A percentile compares a stretch with the other conserved stretches of the same genome.
These are phyloP conservation scores for Nothura maculosa DNA, from an alignment of 2,797 vertebrate genomes.

Conservation along the genomic window DNA sequence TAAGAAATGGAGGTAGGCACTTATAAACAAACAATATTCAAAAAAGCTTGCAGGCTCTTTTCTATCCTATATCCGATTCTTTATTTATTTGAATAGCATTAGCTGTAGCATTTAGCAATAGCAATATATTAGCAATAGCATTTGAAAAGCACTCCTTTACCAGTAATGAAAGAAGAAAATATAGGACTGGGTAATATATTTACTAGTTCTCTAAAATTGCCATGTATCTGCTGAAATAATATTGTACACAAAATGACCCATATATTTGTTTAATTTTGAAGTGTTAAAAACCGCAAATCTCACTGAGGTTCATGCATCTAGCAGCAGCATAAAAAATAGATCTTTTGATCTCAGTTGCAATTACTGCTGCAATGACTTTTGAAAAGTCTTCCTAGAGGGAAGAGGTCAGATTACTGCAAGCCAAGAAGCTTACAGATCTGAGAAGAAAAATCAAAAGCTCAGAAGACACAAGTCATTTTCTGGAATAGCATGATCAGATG, in stretches of 20 bases:
- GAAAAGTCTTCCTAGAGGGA: background rate
- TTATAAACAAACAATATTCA: background rate
- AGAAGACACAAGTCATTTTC: rapidly evolving
- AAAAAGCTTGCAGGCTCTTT: background rate
- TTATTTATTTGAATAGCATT: background rate
- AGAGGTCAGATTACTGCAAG: rapidly evolving
- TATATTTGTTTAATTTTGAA: background rate
- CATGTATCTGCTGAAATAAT: rapidly evolving
- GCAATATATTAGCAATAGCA: too few species aligned
- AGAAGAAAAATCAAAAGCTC: background rate
- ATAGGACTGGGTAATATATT: background rate
- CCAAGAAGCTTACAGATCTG: rapidly evolving
- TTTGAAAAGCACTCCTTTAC: background rate
- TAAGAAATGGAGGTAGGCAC: background rate
- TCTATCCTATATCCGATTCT: background rate
- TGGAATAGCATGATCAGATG: rapidly evolving
- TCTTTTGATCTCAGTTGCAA: background rate
- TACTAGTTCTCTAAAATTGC: background rate
- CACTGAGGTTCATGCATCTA: background rate
- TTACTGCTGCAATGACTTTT: background rate
- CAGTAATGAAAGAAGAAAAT: background rate
- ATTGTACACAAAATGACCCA: background rate
- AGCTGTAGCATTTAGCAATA: background rate
- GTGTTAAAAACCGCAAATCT: background rate
- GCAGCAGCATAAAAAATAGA: background rate